phyloP scores from a whole-genome alignment of 2,888 invertebrate genomes.

The Acronicta alni region DNA sequence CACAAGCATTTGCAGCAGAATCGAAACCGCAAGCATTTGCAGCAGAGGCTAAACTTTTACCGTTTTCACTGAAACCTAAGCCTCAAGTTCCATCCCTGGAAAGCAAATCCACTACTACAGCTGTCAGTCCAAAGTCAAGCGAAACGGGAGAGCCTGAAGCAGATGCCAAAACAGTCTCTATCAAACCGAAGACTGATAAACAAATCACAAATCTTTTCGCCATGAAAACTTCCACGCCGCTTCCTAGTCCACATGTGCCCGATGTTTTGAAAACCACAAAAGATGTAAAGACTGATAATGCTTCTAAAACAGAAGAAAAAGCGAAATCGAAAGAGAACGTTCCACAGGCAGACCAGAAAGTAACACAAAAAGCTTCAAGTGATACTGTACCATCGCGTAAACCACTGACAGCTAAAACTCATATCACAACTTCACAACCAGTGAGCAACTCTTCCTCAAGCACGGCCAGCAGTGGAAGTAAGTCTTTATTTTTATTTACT shows the following conservation, averaged over 20 bases:
- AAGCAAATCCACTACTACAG: constrained; percentile 38
- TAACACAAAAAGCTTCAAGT: constrained; percentile 33
- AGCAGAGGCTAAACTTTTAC: constrained; percentile 20
- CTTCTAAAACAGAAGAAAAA: constrained; percentile 63
- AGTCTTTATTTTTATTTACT: background rate
- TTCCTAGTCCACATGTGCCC: constrained; percentile 61
- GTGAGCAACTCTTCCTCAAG: constrained; percentile 43
- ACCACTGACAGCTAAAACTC: constrained; percentile 59
- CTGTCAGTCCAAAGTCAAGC: constrained; percentile 64
- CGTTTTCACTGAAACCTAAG: constrained; percentile 38
- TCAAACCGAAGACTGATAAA: constrained; percentile 67
- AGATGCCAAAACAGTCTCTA: constrained; percentile 51
- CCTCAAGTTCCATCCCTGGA: constrained; percentile 22
- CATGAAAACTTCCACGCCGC: constrained; percentile 63
- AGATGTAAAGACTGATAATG: constrained; percentile 63
- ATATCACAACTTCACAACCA: constrained; percentile 49
- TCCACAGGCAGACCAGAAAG: constrained; percentile 60
- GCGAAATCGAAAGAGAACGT: constrained; percentile 73
- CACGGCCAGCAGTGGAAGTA: background rate
- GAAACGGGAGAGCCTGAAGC: constrained; percentile 79
- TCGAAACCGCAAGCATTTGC: constrained; percentile 32
- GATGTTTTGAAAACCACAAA: constrained; percentile 68
- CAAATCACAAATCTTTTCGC: constrained; percentile 72
- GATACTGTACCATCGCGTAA: constrained; percentile 68
- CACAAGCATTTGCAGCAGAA: constrained; percentile 38